phyloP scores from a whole-genome alignment of 1,140 invertebrate genomes.

The Ganaspis sp. region DNA sequence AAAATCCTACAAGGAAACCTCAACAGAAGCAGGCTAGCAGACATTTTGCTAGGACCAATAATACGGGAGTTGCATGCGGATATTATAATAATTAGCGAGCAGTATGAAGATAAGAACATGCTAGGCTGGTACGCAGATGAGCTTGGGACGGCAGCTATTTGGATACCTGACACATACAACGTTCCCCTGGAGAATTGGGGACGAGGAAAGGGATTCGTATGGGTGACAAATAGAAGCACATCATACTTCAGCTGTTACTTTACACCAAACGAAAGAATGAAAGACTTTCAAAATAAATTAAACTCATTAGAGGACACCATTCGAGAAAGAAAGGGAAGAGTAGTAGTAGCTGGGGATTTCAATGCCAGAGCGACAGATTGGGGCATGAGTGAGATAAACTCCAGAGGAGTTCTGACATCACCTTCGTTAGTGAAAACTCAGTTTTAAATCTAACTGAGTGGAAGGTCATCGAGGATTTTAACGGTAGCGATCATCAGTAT shows the following conservation, averaged over 20 bases:
- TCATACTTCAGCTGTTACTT: constrained; percentile 46
- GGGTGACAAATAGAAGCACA: constrained; percentile 29
- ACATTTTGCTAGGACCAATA: constrained; percentile 29
- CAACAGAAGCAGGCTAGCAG: constrained; percentile 12
- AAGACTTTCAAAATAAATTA: constrained; percentile 34
- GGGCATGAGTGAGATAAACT: constrained; percentile 43
- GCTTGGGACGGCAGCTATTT: constrained; percentile 40
- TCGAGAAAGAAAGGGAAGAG: background rate
- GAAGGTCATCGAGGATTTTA: too few species aligned
- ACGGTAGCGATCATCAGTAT: too few species aligned
- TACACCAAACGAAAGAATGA: constrained; percentile 41
- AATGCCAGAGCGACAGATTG: constrained; percentile 50
- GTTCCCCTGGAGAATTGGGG: constrained; percentile 12
- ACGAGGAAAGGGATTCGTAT: constrained; percentile 40
- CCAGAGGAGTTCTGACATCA: constrained; percentile 33
- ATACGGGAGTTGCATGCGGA: background rate
- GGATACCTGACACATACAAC: constrained; percentile 15
- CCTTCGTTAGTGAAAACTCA: too few species aligned
- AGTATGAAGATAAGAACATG: constrained; percentile 20
- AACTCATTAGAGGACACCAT: constrained; percentile 32
- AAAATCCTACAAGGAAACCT: constrained; percentile 40
- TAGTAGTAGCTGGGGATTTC: constrained; percentile 48
- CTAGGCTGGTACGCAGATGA: constrained; percentile 33
- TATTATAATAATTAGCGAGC: constrained; percentile 33
- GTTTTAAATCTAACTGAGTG: too few species aligned